Base-by-base conservation (phyloP, 2,888 invertebrate species). In the Eupithecia subumbrata region DNA sequence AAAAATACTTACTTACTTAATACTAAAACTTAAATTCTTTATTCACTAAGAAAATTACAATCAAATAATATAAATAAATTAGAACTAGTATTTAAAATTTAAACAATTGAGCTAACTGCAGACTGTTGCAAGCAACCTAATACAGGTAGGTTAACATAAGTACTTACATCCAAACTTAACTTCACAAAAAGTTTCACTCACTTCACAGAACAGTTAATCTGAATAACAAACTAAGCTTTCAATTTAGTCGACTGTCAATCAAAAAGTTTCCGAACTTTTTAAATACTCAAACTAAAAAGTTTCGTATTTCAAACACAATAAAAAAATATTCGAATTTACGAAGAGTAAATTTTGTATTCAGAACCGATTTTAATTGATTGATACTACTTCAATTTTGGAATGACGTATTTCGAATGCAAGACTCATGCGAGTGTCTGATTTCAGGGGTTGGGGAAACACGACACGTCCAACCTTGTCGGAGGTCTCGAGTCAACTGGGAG, bases 391-490 rank as follows among this genome's bases (percentile, higher is more conserved):
- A 7, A 68, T 45, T 76, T 45, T n/a, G 63, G 34, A 72, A 60
- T 22, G 4, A 25, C 60, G 25, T 60, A 14, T 75, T 76, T 74
- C 66, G 77, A 34, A 64, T 72, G n/a, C 63, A 72, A 68, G 66
- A 56, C 70, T 66, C 9, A 60, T 45, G n/a, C 60, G 63, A 37
- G 25, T 40, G 11, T 68, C n/a, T 12, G 34, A 12, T 45, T 45
- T 67, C 25, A 1, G 40, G 68, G 22, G 45, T 70, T 68, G 43
- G 66, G 72, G 72, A 30, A 3, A 30, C 30, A 30, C 66, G 68
- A 22, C n/a, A 70, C 80, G 80, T 77, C 80, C 74, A 69, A 56
- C 74, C 77, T 68, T 34, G 5, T 11, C 71, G 76, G 72, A 40
- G 37, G 77, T 43, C 69, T 64, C 56, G 30, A 56, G 45, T 72